Percentiles rank a stretch among this genome's conserved stretches.
Evolutionary conservation across 2,113 vertebrate species (phyloP).

Genomic region (Lampris megalopsis): DNA sequence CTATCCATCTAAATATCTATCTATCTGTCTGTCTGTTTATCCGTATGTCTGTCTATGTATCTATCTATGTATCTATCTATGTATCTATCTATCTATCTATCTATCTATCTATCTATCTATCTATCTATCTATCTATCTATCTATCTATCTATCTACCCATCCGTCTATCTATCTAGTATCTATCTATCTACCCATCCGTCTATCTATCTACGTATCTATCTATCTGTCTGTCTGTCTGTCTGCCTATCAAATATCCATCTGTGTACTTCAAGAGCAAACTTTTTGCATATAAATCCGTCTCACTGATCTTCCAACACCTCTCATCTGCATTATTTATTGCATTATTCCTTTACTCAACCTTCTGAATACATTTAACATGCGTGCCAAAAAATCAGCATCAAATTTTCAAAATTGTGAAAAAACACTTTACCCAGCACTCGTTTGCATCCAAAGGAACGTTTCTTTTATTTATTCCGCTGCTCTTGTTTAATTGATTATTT

Average conservation of each 20-base stretch:
- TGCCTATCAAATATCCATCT: neutral
- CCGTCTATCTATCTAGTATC: neutral
- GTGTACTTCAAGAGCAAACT: conserved; percentile 17
- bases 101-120: neutral
- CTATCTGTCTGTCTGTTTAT: too few relatives aligned
- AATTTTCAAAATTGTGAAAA: conserved; percentile 68
- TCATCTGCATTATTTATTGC: conserved; percentile 64
- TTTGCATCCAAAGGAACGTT: conserved; percentile 72
- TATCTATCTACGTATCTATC: conserved; percentile 1
- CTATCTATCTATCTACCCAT: neutral
- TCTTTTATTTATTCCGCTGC: conserved; percentile 71
- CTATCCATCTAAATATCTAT: too few relatives aligned
- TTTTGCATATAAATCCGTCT: conserved; percentile 45
- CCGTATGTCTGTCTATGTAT: too few relatives aligned
- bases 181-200: neutral
- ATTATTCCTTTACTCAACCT: conserved; percentile 62
- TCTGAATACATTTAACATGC: conserved; percentile 38
- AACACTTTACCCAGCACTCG: conserved; percentile 66
- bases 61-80: neutral
- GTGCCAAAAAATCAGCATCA: conserved; percentile 63
- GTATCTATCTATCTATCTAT: neutral
- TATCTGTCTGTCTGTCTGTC: neutral
- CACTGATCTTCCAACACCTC: conserved; percentile 55
- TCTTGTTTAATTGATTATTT: conserved; percentile 81
- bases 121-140: neutral